Base-by-base conservation (phyloP, 2,888 invertebrate species). In the Pristionchus arcanus region DNA sequence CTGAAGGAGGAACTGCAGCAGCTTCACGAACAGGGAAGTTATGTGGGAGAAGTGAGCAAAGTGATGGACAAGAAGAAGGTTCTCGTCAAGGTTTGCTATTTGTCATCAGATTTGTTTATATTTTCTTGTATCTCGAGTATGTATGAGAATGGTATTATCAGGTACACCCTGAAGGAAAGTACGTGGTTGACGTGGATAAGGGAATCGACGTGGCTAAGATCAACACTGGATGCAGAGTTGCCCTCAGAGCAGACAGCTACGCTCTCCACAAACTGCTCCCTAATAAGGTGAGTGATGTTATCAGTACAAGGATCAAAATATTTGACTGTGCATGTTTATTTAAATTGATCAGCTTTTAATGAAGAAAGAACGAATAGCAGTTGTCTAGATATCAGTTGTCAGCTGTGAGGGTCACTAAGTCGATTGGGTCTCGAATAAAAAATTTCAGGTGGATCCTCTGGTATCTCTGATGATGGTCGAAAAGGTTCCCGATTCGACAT, bases 41-140 rank as follows among this genome's bases (percentile, higher is more conserved):
- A 99, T 96, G 99, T 99, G 4, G 99, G 99, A 19, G 99, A 99
- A 96, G 99, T 99, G 9, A 98, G 99, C 0, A 99, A 99, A 95
- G 98, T 98, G 0, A 99, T 99, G 99, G 99, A 99, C 96, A 99
- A 99, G 96, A 99, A 99, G 96, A 99, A 99, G 96, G 99, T 99
- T 0, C 96, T 99, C 0, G 99, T 99, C 0, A 99, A 99, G 96
- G 96, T 96, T 92, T 21, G 34, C 34, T 90, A 21, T 9, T 25
- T 11, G 1, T 74, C n/a, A 86, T 87, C 16, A 3, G 74, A 89
- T 49, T 25, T n/a, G 2, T 88, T 31, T 19, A 25, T 28, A 81
- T 21, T 85, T 89, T 21, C 2, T 21, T 31, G 49, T 21, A 66
- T 13, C 28, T 11, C 55, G 55, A 63, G 16, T 66, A 88, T 31